phyloP scores from a whole-genome alignment of 1,140 invertebrate species.

The Atta colombica region DNA sequence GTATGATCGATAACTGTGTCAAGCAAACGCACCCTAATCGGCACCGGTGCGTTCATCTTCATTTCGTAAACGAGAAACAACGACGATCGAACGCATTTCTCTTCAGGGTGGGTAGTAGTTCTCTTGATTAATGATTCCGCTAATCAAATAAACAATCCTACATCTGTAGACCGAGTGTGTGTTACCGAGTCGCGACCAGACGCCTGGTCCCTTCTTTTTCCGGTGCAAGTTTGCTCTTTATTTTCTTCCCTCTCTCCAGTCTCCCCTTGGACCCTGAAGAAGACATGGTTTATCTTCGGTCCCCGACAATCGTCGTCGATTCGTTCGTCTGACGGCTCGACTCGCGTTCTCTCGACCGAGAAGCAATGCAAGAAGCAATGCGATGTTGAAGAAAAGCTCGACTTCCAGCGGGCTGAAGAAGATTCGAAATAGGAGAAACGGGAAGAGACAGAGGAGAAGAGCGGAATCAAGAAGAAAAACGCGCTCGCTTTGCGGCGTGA shows the following conservation, averaged over 20 bases:
- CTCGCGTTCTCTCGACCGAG: constrained; percentile 33
- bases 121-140: constrained; percentile 79
- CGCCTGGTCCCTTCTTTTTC: constrained; percentile 38
- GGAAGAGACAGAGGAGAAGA: neutral
- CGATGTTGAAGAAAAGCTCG: constrained; percentile 51
- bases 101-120: constrained; percentile 50
- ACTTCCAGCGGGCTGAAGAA: neutral
- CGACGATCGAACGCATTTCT: constrained; percentile 28
- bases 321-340: constrained; percentile 47
- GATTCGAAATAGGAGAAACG: neutral
- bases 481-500: constrained; percentile 62
- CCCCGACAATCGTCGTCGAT: constrained; percentile 50
- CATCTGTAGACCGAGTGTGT: constrained; percentile 82
- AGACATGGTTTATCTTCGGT: constrained; percentile 57
- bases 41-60: neutral
- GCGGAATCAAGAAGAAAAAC: constrained; percentile 68
- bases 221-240: constrained; percentile 1
- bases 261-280: neutral
- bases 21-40: constrained; percentile 5
- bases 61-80: constrained; percentile 7
- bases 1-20: constrained; percentile 4
- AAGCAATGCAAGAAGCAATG: constrained; percentile 32
- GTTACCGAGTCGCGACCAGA: constrained; percentile 62
- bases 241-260: neutral
- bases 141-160: constrained; percentile 83